Conservation (phyloP, 2,888 invertebrate species). For the Corythucha ciliata region DNA sequence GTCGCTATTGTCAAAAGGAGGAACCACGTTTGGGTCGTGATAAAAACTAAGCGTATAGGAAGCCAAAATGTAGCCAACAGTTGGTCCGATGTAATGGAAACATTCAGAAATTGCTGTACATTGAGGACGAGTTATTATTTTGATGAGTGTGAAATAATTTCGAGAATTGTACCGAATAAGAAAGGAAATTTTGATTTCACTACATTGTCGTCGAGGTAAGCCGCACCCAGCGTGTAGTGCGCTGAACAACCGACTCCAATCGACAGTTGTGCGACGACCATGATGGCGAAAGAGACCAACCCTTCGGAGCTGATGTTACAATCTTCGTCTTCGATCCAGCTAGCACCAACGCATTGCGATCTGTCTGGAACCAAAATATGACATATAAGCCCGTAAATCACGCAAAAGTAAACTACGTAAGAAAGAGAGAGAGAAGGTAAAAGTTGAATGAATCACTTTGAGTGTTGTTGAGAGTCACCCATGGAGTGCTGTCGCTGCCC, state of each 20-base stretch:
- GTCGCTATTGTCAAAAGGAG: constrained; percentile 13
- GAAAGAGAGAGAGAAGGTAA: too few relatives aligned
- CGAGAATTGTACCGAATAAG: constrained; percentile 34
- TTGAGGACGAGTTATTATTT: background rate
- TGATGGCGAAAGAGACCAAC: constrained; percentile 11
- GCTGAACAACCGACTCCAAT: constrained; percentile 42
- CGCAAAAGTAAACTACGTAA: background rate
- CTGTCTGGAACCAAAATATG: constrained; percentile 1
- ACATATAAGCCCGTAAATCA: background rate
- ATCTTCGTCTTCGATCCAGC: constrained; percentile 10
- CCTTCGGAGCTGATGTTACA: constrained; percentile 25
- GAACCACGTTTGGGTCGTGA: constrained; percentile 7
- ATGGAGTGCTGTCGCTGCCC: constrained; percentile 39
- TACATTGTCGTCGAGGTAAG: constrained; percentile 43
- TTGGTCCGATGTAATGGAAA: constrained; percentile 22
- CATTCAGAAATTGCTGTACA: constrained; percentile 21
- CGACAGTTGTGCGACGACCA: constrained; percentile 39
- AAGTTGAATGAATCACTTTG: too few relatives aligned
- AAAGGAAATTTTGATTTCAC: constrained; percentile 37
- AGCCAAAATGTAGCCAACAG: constrained; percentile 25
- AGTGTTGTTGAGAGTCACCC: background rate
- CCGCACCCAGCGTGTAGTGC: constrained; percentile 42
- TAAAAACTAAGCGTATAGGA: constrained; percentile 20
- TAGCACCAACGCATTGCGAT: background rate
- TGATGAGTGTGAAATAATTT: background rate